A percentile compares a stretch with the other conserved stretches of the same genome.
Evolutionary conservation across 2,888 invertebrate species (phyloP).

Genomic region (Sericinus montela): DNA sequence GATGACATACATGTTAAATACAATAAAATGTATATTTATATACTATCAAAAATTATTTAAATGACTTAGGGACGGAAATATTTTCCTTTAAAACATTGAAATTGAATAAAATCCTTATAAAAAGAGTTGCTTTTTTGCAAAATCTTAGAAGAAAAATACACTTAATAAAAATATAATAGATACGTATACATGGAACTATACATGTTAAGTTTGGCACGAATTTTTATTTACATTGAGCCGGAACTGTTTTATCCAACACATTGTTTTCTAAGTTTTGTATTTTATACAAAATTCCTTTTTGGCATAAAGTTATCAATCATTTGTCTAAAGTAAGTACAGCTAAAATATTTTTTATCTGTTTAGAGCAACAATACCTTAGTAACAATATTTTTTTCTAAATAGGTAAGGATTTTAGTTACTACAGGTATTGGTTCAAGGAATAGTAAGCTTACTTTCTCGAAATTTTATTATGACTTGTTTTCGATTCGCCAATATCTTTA

Average conservation of each 20-base stretch:
- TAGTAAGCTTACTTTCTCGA: too few relatives aligned
- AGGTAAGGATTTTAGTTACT: too few relatives aligned
- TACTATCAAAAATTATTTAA: constrained; percentile 59
- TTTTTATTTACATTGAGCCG: constrained; percentile 6
- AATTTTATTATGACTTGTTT: too few relatives aligned
- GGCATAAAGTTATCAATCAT: background rate
- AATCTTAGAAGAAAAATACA: too few relatives aligned
- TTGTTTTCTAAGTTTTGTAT: constrained; percentile 1
- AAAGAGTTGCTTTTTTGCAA: background rate
- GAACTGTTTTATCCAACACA: constrained; percentile 5
- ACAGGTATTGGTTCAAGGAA: too few relatives aligned
- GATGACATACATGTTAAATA: constrained; percentile 14
- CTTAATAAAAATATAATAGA: too few relatives aligned
- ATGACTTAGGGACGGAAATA: constrained; percentile 77
- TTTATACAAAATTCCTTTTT: constrained; percentile 7
- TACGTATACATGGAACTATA: too few relatives aligned
- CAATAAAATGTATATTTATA: constrained; percentile 29
- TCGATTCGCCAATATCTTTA: too few relatives aligned
- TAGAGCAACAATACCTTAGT: background rate
- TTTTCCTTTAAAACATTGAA: constrained; percentile 48
- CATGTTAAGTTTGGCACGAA: constrained; percentile 15
- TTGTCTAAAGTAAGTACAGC: constrained; percentile 15
- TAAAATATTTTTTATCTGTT: constrained; percentile 1
- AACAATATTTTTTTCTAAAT: too few relatives aligned
- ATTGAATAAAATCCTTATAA: background rate